Conservation (phyloP, 2,797 vertebrate genomes). For the Mus spretus region DNA sequence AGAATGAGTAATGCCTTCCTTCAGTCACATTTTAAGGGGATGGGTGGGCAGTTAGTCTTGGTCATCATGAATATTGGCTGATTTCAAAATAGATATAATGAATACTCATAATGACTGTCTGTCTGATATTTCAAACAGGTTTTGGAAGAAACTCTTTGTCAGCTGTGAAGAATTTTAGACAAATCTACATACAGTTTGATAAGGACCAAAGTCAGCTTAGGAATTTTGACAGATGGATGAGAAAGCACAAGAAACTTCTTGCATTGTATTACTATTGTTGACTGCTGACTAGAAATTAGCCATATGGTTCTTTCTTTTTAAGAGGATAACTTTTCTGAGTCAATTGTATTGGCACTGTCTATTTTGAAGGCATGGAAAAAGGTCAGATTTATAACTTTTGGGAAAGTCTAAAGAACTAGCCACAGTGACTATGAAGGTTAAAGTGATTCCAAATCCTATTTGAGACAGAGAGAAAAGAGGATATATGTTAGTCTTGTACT, state of each 20-base stretch:
- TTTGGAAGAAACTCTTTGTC: not conserved
- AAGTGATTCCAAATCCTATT: conserved; percentile 24
- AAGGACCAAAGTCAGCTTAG: conserved; percentile 42
- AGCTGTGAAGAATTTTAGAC: conserved; percentile 1
- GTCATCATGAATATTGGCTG: not conserved
- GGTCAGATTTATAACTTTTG: not conserved
- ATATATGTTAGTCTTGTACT: not conserved
- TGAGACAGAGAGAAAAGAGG: not conserved
- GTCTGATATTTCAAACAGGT: conserved; percentile 40
- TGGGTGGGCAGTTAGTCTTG: not conserved
- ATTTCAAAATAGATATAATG: not conserved
- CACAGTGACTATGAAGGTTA: not conserved
- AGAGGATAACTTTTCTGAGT: not conserved
- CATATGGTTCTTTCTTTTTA: not conserved
- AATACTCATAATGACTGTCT: conserved; percentile 29
- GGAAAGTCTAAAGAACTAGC: conserved; percentile 8
- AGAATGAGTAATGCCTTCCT: not conserved
- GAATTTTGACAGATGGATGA: conserved; percentile 11
- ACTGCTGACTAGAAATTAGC: conserved; percentile 43
- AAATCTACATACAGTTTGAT: conserved; percentile 28
- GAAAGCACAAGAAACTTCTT: not conserved
- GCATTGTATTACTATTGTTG: not conserved
- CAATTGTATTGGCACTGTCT: not conserved
- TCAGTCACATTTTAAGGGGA: conserved; percentile 15
- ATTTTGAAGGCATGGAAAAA: not conserved